Percentiles rank a stretch among this genome's conserved stretches.
phyloP scores from a whole-genome alignment of 2,113 vertebrate genomes.

The Lepus timidus region DNA sequence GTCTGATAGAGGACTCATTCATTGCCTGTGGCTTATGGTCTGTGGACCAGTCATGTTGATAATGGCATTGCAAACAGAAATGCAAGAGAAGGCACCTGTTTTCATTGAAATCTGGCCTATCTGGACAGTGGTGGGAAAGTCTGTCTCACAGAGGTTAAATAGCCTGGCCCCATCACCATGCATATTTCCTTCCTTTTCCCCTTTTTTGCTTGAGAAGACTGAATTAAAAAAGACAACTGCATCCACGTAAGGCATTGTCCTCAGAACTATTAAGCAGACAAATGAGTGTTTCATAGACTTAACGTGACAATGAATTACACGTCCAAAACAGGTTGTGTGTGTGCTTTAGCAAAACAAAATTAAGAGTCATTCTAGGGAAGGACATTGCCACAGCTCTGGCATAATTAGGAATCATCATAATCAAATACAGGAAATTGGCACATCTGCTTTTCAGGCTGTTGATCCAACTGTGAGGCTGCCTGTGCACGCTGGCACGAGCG shows the following conservation, averaged over 20 bases:
- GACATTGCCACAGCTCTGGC: constrained; percentile 86
- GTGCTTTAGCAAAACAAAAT: constrained; percentile 84
- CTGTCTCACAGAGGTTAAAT: neutral
- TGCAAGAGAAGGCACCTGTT: no score
- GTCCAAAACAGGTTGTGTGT: constrained; percentile 81
- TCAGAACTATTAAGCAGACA: constrained; percentile 56
- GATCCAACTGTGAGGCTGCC: constrained; percentile 83
- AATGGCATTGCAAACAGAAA: neutral
- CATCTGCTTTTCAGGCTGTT: constrained; percentile 90
- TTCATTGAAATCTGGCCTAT: neutral
- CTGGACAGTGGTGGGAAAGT: neutral
- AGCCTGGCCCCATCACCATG: neutral
- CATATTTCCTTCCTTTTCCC: neutral
- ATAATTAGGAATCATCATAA: constrained; percentile 89
- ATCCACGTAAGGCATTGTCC: constrained; percentile 60
- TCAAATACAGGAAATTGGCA: constrained; percentile 90
- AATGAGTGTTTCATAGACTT: constrained; percentile 80
- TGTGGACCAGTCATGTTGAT: neutral
- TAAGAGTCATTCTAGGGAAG: constrained; percentile 86
- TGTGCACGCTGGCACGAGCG: constrained; percentile 70
- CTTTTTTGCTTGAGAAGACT: neutral
- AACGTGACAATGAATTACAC: constrained; percentile 29
- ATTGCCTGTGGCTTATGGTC: neutral
- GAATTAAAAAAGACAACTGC: constrained; percentile 41
- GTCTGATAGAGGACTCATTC: neutral